A percentile compares a stretch with the other conserved stretches of the same genome.
Conservation (phyloP, 2,113 vertebrate genomes). For the Triplophysa dalaica region DNA sequence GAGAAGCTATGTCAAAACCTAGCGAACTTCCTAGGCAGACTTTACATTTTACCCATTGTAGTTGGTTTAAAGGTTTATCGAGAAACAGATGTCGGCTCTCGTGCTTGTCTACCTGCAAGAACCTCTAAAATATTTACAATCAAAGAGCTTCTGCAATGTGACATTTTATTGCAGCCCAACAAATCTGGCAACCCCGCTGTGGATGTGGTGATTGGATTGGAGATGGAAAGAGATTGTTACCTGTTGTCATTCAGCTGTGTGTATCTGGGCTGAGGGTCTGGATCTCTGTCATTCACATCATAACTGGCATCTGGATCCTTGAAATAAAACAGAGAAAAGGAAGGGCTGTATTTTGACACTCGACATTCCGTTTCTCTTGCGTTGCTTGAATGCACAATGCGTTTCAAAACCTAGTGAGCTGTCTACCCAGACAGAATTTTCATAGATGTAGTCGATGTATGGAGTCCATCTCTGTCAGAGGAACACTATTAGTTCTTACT, state of each 20-base stretch:
- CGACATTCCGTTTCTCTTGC: neutral
- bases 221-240: conserved; percentile 65
- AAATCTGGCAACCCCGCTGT: conserved; percentile 22
- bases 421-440: neutral
- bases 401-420: neutral
- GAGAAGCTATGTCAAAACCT: neutral
- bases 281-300: conserved; percentile 94
- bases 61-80: neutral
- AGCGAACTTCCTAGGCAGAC: neutral
- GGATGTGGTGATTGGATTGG: conserved; percentile 5
- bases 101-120: neutral
- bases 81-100: neutral
- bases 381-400: neutral
- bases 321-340: conserved; percentile 38
- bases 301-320: conserved; percentile 93
- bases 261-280: conserved; percentile 94
- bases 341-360: neutral
- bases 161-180: conserved; percentile 10
- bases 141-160: conserved; percentile 9
- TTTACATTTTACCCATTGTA: neutral
- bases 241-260: conserved; percentile 97
- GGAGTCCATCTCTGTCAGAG: too few relatives aligned
- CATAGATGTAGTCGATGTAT: neutral
- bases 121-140: conserved; percentile 12
- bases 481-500: too few relatives aligned